Conservation (phyloP, 2,113 vertebrate genomes). For the Zosterops lateralis region DNA sequence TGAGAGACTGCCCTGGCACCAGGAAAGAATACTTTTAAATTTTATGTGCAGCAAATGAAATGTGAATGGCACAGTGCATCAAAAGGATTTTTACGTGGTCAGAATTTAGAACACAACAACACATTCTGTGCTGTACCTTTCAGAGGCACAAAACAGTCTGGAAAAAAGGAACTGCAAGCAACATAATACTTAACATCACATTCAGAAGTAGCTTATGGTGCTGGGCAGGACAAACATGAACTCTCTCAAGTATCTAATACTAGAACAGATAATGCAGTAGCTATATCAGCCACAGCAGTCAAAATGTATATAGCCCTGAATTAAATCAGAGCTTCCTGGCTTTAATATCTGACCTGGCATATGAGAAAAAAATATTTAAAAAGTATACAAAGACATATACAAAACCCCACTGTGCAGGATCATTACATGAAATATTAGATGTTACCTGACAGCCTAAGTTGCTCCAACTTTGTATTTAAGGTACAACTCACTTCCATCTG, state of each 20-base stretch:
- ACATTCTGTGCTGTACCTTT: background rate
- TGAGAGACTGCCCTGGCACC: background rate
- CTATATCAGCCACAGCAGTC: background rate
- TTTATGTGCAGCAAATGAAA: background rate
- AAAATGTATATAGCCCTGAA: background rate
- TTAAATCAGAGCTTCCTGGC: background rate
- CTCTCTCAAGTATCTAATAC: background rate
- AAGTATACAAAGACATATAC: background rate
- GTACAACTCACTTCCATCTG: background rate
- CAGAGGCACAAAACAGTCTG: background rate
- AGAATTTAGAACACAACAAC: background rate
- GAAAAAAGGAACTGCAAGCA: background rate
- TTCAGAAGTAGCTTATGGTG: background rate
- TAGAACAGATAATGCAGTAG: background rate
- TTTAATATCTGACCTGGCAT: background rate
- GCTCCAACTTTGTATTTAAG: background rate
- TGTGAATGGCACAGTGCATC: too few relatives aligned
- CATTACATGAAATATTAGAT: background rate
- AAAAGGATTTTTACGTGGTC: background rate
- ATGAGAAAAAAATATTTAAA: background rate
- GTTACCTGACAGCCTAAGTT: background rate
- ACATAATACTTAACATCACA: background rate
- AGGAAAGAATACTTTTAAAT: background rate
- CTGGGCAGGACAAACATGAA: background rate
- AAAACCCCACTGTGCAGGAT: fast-evolving